Evolutionary conservation across 2,888 invertebrate species (phyloP), one percentile per base, ranked within the genome.

Genomic region (Hedya salicella): DNA sequence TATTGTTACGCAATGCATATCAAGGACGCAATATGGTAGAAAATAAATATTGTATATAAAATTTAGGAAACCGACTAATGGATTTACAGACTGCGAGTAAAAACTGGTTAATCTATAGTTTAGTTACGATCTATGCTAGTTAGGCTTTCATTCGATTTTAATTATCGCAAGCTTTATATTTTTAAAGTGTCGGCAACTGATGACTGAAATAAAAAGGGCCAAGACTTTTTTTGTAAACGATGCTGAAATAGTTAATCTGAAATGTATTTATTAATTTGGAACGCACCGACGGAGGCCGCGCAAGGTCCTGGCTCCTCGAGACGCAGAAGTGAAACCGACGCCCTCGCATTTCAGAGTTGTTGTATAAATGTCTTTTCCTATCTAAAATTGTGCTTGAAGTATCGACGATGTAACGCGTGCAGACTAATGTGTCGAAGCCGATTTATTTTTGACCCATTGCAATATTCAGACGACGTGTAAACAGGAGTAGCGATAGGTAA

Each of bases 1-100:
- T 91, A 91, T 91, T 91, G 92, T 91, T 91, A 91, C 92, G 92
- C 92, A 86, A 92, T 91, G 92, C 92, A 91, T 92, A 92, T 92
- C 92, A 91, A 87, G 89, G 86, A 92, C 92, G 92, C 92, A 92
- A 92, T 92, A 92, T 91, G 92, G 87, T 92, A 92, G 92, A 83
- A 88, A 91, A 91, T 92, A 91, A 91, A 92, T 91, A 90, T 88
- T 92, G 91, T 92, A 92, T 81, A 91, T 92, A 91, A 82, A 86
- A 80, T 75, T 85, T 89, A 89, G 88, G 85, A 81, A 85, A 85
- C 84, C 80, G 86, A 89, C 84, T 87, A 86, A 86, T 83, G 83
- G 82, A 87, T 59, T n/a, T 87, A 89, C 91, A 87, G 91, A 91
- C 91, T 90, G 91, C 87, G 81, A 87, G 75, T 79, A 82, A 85